Evolutionary conservation across 2,797 vertebrate species (phyloP).

Genomic region (Poeciliopsis turneri): DNA sequence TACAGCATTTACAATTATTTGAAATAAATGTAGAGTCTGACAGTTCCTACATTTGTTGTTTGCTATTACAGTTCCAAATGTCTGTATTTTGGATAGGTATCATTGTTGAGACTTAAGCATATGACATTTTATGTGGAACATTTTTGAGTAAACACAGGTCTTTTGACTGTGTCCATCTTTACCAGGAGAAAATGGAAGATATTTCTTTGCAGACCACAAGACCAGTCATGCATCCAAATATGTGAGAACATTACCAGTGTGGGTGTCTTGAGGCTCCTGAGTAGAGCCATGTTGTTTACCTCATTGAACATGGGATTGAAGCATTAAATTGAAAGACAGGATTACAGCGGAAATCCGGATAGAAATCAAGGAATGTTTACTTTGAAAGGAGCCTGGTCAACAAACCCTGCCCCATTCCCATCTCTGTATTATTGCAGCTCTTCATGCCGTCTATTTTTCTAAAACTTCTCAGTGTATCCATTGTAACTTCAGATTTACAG

Average conservation of each 20-base stretch:
- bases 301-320: constrained; percentile 46
- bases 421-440: constrained; percentile 39
- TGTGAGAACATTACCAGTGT: constrained; percentile 21
- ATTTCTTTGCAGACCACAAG: constrained; percentile 18
- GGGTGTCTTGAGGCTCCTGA: constrained; percentile 25
- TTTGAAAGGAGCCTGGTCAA: constrained; percentile 50
- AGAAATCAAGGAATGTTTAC: constrained; percentile 52
- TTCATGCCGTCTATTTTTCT: constrained; percentile 12
- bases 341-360: constrained; percentile 61
- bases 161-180: constrained; percentile 5
- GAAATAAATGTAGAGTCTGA: neutral
- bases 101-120: neutral
- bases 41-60: neutral
- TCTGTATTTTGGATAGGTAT: neutral
- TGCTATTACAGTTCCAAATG: neutral
- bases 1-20: neutral
- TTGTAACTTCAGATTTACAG: constrained; percentile 58
- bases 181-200: constrained; percentile 11
- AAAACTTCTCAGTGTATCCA: constrained; percentile 17
- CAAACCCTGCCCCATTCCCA: constrained; percentile 42
- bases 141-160: neutral
- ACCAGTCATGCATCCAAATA: constrained; percentile 5
- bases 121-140: neutral
- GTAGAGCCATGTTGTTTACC: constrained; percentile 58
- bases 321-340: constrained; percentile 58